These are phyloP conservation scores for Paratrypauchen microcephalus DNA, from an alignment of 2,797 vertebrate species.

Conservation along the genomic window DNA sequence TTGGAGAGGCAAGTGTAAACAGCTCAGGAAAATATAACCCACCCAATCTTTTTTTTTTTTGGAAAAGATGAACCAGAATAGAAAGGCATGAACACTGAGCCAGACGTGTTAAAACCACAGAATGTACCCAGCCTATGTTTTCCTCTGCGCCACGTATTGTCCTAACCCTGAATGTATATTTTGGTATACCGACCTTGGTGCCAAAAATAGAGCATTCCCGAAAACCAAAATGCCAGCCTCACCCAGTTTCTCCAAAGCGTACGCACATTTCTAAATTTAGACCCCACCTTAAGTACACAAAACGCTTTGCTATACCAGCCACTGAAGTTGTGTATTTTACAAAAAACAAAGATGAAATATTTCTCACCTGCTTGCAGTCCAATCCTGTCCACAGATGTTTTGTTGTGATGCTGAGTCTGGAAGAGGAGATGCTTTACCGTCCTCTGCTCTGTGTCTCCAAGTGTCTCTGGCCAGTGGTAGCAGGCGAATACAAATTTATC, in stretches of 20 bases:
- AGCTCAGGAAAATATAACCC: constrained; percentile 50
- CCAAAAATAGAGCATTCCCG: constrained; percentile 60
- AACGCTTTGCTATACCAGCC: constrained; percentile 38
- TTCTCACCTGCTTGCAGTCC: constrained; percentile 53
- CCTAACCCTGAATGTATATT: constrained; percentile 55
- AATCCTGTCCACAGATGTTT: constrained; percentile 16
- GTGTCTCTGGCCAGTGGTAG: constrained; percentile 65
- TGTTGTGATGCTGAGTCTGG: constrained; percentile 24
- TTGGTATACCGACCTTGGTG: constrained; percentile 44
- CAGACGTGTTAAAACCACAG: constrained; percentile 41
- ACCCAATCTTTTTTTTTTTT: constrained; percentile 23
- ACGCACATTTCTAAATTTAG: constrained; percentile 67
- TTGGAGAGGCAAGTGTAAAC: constrained; percentile 46
- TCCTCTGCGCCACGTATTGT: constrained; percentile 49
- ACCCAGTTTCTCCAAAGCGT: constrained; percentile 68
- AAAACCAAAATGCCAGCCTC: constrained; percentile 64
- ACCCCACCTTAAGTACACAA: constrained; percentile 60
- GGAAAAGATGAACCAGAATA: constrained; percentile 39
- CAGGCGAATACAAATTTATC: constrained; percentile 68
- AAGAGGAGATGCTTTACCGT: constrained; percentile 43
- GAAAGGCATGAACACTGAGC: constrained; percentile 32
- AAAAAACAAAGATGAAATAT: constrained; percentile 18
- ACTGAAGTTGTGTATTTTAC: constrained; percentile 27
- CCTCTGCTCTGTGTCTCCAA: constrained; percentile 32
- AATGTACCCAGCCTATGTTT: constrained; percentile 45